Evolutionary conservation across 2,888 invertebrate species (phyloP), one percentile per base, ranked within the genome.

Genomic region (Epinotia bilunana): DNA sequence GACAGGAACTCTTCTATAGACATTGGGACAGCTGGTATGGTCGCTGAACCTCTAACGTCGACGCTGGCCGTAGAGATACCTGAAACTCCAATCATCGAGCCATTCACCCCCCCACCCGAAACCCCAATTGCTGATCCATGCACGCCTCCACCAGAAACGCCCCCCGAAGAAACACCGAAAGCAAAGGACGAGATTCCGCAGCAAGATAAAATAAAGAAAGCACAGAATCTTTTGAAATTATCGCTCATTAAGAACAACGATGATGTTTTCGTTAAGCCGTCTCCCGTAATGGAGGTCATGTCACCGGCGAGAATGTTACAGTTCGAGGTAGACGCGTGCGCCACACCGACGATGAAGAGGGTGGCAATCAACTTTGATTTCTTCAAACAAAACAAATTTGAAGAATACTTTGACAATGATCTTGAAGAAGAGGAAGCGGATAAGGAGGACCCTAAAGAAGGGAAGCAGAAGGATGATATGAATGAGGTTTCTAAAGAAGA

Each of bases 231-330:
- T 70, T 79, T 92, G 28, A 89, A 91, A 83, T 78, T 92, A 72
- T 87, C 91, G 11, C 75, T 92, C 33, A 79, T 84, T 33, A 91
- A 89, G 78, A 89, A 87, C 70, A 86, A 83, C 73, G 88, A 91
- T 68, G 90, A 92, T 80, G 65, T 86, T 58, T 94, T 93, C 76
- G 88, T 90, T 0, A 93, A 87, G 68, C 93, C 94, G 1, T 92
- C 93, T 28, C 91, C 92, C 2, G 83, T 92, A 0, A 76, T 81
- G 20, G 94, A 92, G 63, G 77, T 90, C 23, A 92, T 93, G 92
- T 93, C 93, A 55, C 93, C 94, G 11, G 94, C 94, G 20, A 90
- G 83, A 86, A 93, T 93, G 92, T 81, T 94, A 68, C 93, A 93
- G 85, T 94, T 90, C 28, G 91, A 92, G 84, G 80, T 93, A 20